Conservation (phyloP, 1,140 invertebrate genomes). For the Drosophila sulfurigaster region DNA sequence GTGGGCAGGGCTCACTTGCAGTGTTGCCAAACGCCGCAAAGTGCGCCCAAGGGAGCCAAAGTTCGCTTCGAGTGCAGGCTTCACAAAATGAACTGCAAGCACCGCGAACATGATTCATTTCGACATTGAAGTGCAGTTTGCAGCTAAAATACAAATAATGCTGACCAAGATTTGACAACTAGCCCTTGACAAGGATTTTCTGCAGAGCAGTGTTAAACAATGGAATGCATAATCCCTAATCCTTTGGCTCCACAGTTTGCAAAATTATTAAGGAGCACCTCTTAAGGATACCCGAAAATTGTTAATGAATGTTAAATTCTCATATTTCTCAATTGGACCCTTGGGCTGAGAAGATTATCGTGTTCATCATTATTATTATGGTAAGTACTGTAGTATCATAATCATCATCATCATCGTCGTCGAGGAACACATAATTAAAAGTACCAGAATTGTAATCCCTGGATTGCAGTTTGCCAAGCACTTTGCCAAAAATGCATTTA, state of each 20-base stretch:
- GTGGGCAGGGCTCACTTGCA: slow-evolving; percentile 42
- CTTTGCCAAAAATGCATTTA: slow-evolving; percentile 74
- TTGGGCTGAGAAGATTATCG: slow-evolving; percentile 48
- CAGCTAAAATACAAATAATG: not conserved
- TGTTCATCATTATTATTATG: not conserved
- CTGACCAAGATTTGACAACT: not conserved
- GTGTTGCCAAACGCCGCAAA: slow-evolving; percentile 48
- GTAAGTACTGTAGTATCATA: not conserved
- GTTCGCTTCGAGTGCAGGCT: slow-evolving; percentile 31
- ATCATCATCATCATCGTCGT: slow-evolving; percentile 30
- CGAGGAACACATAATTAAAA: slow-evolving; percentile 66
- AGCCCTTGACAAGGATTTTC: not conserved
- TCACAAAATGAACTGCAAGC: slow-evolving; percentile 6
- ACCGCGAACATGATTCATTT: slow-evolving; percentile 1
- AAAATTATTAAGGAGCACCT: not conserved
- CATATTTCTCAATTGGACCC: slow-evolving; percentile 38
- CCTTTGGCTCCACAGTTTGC: not conserved
- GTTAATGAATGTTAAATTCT: slow-evolving; percentile 12
- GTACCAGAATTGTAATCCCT: slow-evolving; percentile 53
- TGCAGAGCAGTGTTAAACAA: not conserved
- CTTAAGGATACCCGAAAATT: not conserved
- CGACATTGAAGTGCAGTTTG: not conserved
- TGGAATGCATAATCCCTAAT: not conserved
- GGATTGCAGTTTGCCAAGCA: slow-evolving; percentile 68
- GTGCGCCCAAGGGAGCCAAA: slow-evolving; percentile 26